Evolutionary conservation across 1,140 invertebrate species (phyloP).

Genomic region (Sarcophaga peregrina): DNA sequence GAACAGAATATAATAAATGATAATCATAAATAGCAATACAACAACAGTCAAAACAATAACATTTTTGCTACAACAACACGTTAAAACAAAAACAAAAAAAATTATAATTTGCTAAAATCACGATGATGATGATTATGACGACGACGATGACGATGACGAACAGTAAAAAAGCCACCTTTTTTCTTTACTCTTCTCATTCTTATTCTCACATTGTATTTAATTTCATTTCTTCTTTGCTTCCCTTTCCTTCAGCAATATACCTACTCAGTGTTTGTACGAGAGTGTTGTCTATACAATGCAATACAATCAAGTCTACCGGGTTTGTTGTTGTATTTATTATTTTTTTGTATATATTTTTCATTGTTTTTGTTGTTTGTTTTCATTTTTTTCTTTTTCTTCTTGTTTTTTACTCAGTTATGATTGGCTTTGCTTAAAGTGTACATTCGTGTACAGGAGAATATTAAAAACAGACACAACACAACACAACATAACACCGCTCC

Average conservation of each 20-base stretch:
- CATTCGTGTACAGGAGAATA: constrained; percentile 25
- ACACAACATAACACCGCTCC: constrained; percentile 44
- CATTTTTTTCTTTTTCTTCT: neutral
- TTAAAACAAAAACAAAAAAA: constrained; percentile 32
- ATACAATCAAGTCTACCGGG: constrained; percentile 14
- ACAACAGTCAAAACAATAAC: neutral
- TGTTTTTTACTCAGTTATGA: constrained; percentile 39
- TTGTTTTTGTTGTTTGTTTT: neutral
- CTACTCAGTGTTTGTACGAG: neutral
- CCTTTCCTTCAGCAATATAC: neutral
- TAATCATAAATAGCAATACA: constrained; percentile 21
- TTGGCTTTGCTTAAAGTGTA: constrained; percentile 38
- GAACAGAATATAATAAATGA: neutral
- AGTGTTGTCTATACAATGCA: neutral
- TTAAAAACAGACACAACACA: constrained; percentile 47
- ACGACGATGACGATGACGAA: neutral
- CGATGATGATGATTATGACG: no score
- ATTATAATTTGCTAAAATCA: constrained; percentile 5
- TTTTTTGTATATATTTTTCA: neutral
- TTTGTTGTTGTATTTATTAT: neutral
- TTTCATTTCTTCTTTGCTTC: neutral
- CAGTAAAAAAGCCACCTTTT: constrained; percentile 9
- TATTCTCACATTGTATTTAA: neutral
- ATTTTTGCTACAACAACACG: constrained; percentile 19
- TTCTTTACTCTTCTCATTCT: constrained; percentile 9